A percentile compares a stretch with the other conserved stretches of the same genome.
Conservation (phyloP, 1,140 invertebrate species). For the Danaus plexippus region DNA sequence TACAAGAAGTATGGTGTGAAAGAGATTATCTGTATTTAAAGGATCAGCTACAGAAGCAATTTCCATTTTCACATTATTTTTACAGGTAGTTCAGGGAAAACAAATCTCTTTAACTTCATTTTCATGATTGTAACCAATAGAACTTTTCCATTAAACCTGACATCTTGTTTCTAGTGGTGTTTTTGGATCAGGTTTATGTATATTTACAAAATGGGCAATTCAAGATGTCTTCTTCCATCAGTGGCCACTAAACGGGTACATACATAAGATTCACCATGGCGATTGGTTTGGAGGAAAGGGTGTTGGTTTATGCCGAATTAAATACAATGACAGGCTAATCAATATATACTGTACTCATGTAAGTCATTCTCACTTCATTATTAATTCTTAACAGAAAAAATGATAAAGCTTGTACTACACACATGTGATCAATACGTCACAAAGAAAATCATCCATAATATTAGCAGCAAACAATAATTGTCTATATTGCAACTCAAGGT, state of each 20-base stretch:
- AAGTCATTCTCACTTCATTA: constrained; percentile 68
- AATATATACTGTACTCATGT: constrained; percentile 95
- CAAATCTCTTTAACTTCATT: neutral
- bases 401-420: too few relatives aligned
- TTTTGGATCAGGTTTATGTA: constrained; percentile 91
- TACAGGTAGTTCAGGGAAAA: constrained; percentile 78
- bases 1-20: constrained; percentile 94
- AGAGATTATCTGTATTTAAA: constrained; percentile 83
- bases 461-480: too few relatives aligned
- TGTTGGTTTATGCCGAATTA: constrained; percentile 88
- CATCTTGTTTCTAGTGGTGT: constrained; percentile 80
- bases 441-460: too few relatives aligned
- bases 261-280: constrained; percentile 96
- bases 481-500: too few relatives aligned
- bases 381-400: constrained; percentile 5
- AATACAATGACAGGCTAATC: constrained; percentile 78
- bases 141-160: neutral
- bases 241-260: constrained; percentile 96
- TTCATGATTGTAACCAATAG: constrained; percentile 2
- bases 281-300: constrained; percentile 99
- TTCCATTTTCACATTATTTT: constrained; percentile 94
- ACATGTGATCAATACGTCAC: too few relatives aligned
- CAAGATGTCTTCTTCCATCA: constrained; percentile 91
- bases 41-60: constrained; percentile 71
- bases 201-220: constrained; percentile 91